A percentile compares a stretch with the other conserved stretches of the same genome.
phyloP scores from a whole-genome alignment of 2,888 invertebrate species.

The Tachina lurida region DNA sequence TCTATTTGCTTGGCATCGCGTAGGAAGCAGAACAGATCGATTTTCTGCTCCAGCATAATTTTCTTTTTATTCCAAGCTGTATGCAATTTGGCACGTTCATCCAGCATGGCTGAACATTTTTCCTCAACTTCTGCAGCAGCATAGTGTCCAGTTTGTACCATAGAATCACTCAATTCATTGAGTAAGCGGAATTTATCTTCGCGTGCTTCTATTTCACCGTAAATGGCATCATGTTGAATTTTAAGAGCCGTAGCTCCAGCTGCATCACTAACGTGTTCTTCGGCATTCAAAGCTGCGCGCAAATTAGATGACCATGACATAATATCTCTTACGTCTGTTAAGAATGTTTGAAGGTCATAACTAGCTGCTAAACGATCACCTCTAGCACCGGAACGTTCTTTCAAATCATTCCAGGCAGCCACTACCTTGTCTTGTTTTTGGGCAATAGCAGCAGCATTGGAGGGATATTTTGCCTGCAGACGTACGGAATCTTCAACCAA shows the following conservation, averaged over 20 bases:
- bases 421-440: constrained; percentile 93
- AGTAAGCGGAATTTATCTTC: constrained; percentile 91
- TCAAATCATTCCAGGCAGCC: constrained; percentile 93
- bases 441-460: constrained; percentile 94
- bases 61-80: constrained; percentile 95
- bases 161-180: constrained; percentile 89
- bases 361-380: constrained; percentile 92
- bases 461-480: constrained; percentile 94
- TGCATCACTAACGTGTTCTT: constrained; percentile 92
- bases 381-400: constrained; percentile 91
- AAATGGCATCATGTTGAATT: constrained; percentile 92
- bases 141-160: constrained; percentile 93
- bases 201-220: constrained; percentile 94
- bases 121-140: constrained; percentile 91
- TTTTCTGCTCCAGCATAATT: constrained; percentile 93
- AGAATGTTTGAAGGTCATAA: constrained; percentile 94
- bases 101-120: constrained; percentile 89
- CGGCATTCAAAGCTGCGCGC: constrained; percentile 89
- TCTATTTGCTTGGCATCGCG: constrained; percentile 96
- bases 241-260: constrained; percentile 91
- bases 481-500: constrained; percentile 96
- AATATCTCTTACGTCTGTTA: constrained; percentile 93
- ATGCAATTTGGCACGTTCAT: constrained; percentile 90
- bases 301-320: constrained; percentile 93
- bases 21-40: constrained; percentile 96